Conservation (phyloP, 2,113 vertebrate genomes). For the Caloenas nicobarica region DNA sequence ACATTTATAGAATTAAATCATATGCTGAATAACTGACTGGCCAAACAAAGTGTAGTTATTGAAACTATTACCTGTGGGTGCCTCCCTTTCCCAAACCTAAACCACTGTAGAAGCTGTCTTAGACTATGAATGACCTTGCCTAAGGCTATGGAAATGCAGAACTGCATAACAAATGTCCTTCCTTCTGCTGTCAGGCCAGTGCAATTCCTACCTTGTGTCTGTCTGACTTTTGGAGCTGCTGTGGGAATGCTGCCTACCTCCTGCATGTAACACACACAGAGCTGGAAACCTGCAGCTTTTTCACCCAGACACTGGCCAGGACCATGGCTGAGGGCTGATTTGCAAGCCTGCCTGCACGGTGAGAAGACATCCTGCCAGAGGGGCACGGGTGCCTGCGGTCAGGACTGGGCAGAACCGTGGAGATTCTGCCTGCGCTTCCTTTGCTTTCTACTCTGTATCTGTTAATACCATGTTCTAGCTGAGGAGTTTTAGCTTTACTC, state of each 20-base stretch:
- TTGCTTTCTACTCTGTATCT: not conserved
- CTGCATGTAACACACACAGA: not conserved
- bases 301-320: not conserved
- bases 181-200: not conserved
- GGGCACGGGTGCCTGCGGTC: not conserved
- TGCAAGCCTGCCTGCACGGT: not conserved
- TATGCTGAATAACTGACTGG: not conserved
- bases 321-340: not conserved
- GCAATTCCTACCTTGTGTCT: not conserved
- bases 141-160: not conserved
- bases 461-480: not conserved
- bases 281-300: not conserved
- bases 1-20: not conserved
- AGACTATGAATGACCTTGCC: not conserved
- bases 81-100: not conserved
- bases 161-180: not conserved
- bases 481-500: not conserved
- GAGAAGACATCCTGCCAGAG: not conserved
- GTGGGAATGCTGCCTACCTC: not conserved
- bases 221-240: not conserved
- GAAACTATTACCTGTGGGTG: not conserved
- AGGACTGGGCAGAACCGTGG: not conserved
- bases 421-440: not conserved
- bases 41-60: not conserved
- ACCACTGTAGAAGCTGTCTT: not conserved